These are phyloP conservation scores for Thinocorus orbignyianus DNA, from an alignment of 2,113 vertebrate genomes.

Conservation along the genomic window DNA sequence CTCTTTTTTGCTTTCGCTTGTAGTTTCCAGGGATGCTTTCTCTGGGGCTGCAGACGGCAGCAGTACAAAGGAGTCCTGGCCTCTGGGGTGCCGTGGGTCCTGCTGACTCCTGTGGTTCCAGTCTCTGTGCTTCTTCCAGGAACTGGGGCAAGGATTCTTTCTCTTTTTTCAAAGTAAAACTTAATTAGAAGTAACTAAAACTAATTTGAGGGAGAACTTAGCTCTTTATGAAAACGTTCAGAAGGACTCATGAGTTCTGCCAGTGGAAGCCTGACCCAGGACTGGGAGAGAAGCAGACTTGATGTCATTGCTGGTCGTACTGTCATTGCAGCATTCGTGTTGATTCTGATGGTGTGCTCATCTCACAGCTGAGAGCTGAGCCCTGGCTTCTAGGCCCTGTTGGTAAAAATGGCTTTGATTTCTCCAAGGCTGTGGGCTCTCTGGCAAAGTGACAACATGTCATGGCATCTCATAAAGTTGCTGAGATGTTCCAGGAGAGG, in stretches of 20 bases:
- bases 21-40: not conserved
- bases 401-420: not conserved
- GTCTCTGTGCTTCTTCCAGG: not conserved
- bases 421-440: not conserved
- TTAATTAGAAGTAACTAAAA: too few relatives aligned
- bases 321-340: not conserved
- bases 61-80: not conserved
- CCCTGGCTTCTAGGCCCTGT: not conserved
- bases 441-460: accelerated
- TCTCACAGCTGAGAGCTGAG: not conserved
- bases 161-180: too few relatives aligned
- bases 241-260: not conserved
- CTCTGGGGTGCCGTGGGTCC: not conserved
- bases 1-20: not conserved
- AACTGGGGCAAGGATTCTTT: not conserved
- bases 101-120: not conserved
- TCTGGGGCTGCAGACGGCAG: not conserved
- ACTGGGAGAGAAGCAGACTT: not conserved
- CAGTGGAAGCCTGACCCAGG: too few relatives aligned
- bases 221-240: not conserved
- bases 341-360: not conserved
- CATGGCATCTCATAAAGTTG: not conserved
- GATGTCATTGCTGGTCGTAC: not conserved
- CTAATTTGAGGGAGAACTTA: not conserved
- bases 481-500: not conserved